phyloP scores from a whole-genome alignment of 2,113 vertebrate species.

The Colistium nudipinnis region DNA sequence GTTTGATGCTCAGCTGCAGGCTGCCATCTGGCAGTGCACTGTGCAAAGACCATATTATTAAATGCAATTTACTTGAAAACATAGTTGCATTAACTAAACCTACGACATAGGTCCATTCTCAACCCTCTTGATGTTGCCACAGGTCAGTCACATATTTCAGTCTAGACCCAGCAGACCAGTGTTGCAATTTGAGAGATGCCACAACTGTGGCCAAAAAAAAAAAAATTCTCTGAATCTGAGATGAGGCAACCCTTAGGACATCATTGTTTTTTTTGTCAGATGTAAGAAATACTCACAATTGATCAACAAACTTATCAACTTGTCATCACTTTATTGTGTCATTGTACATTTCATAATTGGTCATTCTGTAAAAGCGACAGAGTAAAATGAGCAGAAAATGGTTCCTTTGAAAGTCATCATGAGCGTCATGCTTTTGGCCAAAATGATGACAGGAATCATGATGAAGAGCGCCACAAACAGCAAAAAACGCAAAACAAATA shows the following conservation, averaged over 20 bases:
- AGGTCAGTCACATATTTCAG: neutral
- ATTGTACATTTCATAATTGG: constrained; percentile 69
- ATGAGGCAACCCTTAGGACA: neutral
- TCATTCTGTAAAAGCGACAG: constrained; percentile 77
- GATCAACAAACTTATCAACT: too few relatives aligned
- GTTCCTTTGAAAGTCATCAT: constrained; percentile 55
- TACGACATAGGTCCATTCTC: too few relatives aligned
- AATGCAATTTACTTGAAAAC: too few relatives aligned
- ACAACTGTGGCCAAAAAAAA: too few relatives aligned
- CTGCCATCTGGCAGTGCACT: too few relatives aligned
- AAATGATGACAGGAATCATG: constrained; percentile 71
- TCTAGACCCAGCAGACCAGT: neutral
- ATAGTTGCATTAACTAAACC: too few relatives aligned
- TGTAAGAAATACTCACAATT: too few relatives aligned
- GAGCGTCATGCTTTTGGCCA: constrained; percentile 75
- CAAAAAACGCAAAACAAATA: constrained; percentile 71
- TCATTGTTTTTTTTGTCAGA: too few relatives aligned
- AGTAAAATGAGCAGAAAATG: constrained; percentile 41
- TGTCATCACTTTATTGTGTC: constrained; percentile 76
- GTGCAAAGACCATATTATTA: too few relatives aligned
- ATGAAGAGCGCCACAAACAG: constrained; percentile 75
- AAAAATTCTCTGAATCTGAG: neutral
- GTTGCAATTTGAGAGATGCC: too few relatives aligned
- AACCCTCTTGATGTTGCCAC: too few relatives aligned
- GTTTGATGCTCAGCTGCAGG: too few relatives aligned